These are phyloP conservation scores for Matsumyia berberina DNA, from an alignment of 2,888 invertebrate species.

Conservation along the genomic window DNA sequence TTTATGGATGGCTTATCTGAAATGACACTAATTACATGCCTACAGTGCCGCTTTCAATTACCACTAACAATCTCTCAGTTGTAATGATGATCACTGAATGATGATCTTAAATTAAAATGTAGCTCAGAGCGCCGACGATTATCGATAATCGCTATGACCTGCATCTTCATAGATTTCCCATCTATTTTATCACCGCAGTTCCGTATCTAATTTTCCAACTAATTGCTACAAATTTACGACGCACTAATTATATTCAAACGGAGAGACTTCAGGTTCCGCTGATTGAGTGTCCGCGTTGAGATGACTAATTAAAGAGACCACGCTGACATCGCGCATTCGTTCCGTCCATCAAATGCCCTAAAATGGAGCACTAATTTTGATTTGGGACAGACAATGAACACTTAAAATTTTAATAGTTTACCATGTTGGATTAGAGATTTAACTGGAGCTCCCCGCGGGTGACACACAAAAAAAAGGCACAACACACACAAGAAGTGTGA, in stretches of 20 bases:
- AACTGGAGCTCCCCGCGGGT: background rate
- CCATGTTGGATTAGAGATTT: background rate
- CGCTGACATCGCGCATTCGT: background rate
- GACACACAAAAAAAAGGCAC: background rate
- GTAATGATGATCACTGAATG: background rate
- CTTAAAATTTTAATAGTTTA: constrained; percentile 2
- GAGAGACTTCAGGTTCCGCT: background rate
- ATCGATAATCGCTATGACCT: constrained; percentile 18
- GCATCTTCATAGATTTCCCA: background rate
- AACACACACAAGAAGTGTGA: background rate
- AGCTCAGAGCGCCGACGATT: background rate
- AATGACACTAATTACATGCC: constrained; percentile 16
- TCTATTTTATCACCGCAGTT: constrained; percentile 28
- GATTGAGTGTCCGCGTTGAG: constrained; percentile 12
- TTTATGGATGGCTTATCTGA: constrained; percentile 14
- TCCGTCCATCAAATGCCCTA: background rate
- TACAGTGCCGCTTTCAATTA: constrained; percentile 13
- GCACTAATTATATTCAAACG: constrained; percentile 30
- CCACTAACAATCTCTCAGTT: constrained; percentile 4
- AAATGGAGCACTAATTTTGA: background rate
- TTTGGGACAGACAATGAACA: background rate
- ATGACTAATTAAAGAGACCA: constrained; percentile 27
- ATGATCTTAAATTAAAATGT: background rate
- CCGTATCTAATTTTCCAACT: constrained; percentile 27
- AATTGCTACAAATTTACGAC: constrained; percentile 45